phyloP scores from a whole-genome alignment of 2,797 vertebrate genomes.

The Spinus olivaceus region DNA sequence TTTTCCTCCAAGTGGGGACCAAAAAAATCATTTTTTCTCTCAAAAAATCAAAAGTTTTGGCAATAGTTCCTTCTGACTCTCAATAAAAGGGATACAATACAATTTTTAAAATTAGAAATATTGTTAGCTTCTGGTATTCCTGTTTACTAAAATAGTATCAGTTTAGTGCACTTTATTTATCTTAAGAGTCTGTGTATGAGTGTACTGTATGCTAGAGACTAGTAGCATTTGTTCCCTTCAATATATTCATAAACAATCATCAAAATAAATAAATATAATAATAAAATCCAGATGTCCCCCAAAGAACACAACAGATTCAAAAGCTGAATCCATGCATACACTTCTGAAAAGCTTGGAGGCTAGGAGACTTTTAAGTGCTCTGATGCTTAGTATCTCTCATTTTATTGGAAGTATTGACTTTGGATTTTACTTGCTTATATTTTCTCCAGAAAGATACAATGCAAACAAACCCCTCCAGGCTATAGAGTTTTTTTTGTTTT shows the following conservation, averaged over 20 bases:
- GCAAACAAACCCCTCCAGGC: background rate
- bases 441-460: background rate
- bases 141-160: background rate
- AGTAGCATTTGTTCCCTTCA: background rate
- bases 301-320: background rate
- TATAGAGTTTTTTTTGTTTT: background rate
- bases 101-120: background rate
- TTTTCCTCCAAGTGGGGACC: background rate
- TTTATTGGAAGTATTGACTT: background rate
- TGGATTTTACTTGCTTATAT: background rate
- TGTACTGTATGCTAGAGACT: background rate
- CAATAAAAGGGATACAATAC: background rate
- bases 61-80: background rate
- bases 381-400: background rate
- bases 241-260: background rate
- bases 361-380: background rate
- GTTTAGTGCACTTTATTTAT: background rate
- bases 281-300: background rate
- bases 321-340: background rate
- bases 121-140: background rate
- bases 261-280: background rate
- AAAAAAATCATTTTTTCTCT: accelerated
- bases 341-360: background rate
- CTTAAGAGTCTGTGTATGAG: background rate
- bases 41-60: background rate